Percentiles rank a stretch among this genome's conserved stretches.
Evolutionary conservation across 2,797 vertebrate species (phyloP).

Genomic region (Tympanoctomys barrerae): DNA sequence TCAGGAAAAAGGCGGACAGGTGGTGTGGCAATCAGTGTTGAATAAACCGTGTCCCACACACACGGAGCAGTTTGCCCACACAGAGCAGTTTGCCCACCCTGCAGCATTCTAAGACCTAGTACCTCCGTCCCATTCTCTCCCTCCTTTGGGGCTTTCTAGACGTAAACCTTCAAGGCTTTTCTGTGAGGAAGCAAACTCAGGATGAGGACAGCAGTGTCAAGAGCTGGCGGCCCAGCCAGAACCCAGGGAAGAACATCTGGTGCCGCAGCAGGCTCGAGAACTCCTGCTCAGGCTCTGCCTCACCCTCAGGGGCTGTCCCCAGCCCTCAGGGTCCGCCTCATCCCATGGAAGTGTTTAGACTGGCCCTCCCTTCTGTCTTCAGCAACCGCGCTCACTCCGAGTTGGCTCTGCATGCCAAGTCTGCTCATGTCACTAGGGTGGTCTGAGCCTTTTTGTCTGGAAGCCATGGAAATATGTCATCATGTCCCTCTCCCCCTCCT

Average conservation of each 20-base stretch:
- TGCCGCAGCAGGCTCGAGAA: accelerated
- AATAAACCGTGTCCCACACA: neutral
- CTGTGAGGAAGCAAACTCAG: neutral
- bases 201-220: neutral
- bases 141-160: neutral
- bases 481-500: neutral
- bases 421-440: accelerated
- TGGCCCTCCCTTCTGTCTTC: neutral
- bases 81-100: accelerated
- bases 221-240: neutral
- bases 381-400: accelerated
- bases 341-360: accelerated
- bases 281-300: neutral
- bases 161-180: neutral
- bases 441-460: neutral
- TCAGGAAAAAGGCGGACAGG: accelerated
- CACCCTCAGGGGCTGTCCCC: too few species aligned
- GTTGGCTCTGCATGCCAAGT: accelerated
- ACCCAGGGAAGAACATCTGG: too few species aligned
- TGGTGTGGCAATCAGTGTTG: neutral
- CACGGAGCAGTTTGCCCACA: neutral
- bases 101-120: neutral
- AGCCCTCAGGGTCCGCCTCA: neutral
- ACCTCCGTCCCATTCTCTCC: neutral
- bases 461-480: accelerated